Percentiles rank a stretch among this genome's conserved stretches.
These are phyloP conservation scores for Synaphobranchus kaupii DNA, from an alignment of 2,797 vertebrate species.

Conservation along the genomic window DNA sequence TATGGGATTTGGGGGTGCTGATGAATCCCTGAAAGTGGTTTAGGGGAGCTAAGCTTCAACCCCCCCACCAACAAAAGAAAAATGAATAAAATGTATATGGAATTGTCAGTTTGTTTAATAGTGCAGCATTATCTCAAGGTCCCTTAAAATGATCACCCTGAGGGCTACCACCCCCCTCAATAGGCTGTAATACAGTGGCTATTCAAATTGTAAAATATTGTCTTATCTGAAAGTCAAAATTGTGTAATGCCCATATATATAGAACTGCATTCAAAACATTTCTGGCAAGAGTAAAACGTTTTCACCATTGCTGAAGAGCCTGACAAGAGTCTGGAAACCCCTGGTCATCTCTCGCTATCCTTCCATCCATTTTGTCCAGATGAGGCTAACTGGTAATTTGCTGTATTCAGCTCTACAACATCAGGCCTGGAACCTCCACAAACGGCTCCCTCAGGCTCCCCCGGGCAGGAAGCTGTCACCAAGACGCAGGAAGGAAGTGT, in stretches of 20 bases:
- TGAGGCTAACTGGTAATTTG: not conserved
- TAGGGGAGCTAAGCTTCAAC: not conserved
- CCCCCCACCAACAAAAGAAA: too few species aligned
- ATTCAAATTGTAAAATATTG: too few species aligned
- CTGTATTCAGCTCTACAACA: not conserved
- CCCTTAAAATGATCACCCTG: not conserved
- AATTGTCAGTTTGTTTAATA: too few species aligned
- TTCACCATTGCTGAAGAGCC: not conserved
- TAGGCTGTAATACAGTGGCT: not conserved
- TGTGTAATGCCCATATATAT: not conserved
- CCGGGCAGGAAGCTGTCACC: slow-evolving; percentile 89
- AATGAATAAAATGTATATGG: too few species aligned
- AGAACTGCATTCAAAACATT: not conserved
- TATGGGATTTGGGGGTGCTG: too few species aligned
- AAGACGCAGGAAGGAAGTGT: slow-evolving; percentile 89
- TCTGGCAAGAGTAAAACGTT: not conserved
- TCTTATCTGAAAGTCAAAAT: not conserved
- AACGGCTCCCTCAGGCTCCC: slow-evolving; percentile 58
- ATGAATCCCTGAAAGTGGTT: not conserved
- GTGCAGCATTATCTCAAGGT: not conserved
- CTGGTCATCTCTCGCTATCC: not conserved
- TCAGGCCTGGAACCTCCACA: slow-evolving; percentile 53
- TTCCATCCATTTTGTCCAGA: not conserved
- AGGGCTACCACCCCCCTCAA: not conserved
- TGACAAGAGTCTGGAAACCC: not conserved